phyloP scores from a whole-genome alignment of 2,797 vertebrate species.

The Megalops cyprinoides region DNA sequence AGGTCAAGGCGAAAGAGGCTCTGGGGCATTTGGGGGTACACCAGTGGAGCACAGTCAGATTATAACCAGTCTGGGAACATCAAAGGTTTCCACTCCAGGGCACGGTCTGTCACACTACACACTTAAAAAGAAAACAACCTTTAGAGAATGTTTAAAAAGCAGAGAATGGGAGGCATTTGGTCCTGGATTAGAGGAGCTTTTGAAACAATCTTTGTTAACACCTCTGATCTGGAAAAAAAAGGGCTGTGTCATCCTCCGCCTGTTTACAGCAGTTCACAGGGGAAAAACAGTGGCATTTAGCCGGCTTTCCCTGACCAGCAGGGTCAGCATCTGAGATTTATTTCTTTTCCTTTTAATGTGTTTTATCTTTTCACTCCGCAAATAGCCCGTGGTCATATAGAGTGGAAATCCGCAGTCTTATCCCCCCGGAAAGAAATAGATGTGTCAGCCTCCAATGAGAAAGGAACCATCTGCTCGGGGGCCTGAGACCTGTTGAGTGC shows the following conservation, averaged over 20 bases:
- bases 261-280: background rate
- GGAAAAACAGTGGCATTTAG: slow-evolving; percentile 12
- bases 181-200: slow-evolving; percentile 27
- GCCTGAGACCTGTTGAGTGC: slow-evolving; percentile 69
- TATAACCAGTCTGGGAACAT: background rate
- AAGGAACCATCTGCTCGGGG: slow-evolving; percentile 48
- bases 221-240: background rate
- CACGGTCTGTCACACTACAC: slow-evolving; percentile 5
- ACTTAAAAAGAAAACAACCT: background rate
- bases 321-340: slow-evolving; percentile 31
- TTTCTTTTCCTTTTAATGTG: slow-evolving; percentile 24
- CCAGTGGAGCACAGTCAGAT: background rate
- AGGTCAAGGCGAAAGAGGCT: background rate
- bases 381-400: slow-evolving; percentile 28
- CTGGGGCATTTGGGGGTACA: background rate
- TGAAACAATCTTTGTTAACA: slow-evolving; percentile 24
- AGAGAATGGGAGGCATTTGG: background rate
- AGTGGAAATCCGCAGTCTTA: slow-evolving; percentile 40
- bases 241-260: background rate
- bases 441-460: slow-evolving; percentile 43
- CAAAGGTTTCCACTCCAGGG: slow-evolving; percentile 16
- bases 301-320: slow-evolving; percentile 14
- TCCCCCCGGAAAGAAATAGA: slow-evolving; percentile 52
- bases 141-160: background rate
- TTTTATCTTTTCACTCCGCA: slow-evolving; percentile 33